Conservation (phyloP, 2,888 invertebrate genomes). For the Luperina testacea region DNA sequence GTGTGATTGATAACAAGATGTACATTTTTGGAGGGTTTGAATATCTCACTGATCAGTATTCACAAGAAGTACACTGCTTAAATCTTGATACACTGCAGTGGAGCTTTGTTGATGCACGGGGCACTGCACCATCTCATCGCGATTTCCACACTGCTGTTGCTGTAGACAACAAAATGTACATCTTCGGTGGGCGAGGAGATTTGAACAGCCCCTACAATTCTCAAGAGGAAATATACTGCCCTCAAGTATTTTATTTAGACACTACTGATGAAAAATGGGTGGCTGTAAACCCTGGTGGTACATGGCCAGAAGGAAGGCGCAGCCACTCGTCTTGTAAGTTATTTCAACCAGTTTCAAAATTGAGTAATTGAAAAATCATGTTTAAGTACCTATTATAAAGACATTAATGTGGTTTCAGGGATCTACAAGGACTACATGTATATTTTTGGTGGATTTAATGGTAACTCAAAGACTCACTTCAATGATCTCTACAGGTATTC, state of each 20-base stretch:
- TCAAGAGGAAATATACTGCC: conserved; percentile 94
- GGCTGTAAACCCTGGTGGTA: conserved; percentile 90
- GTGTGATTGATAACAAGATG: conserved; percentile 94
- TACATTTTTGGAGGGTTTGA: conserved; percentile 98
- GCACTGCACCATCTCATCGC: conserved; percentile 92
- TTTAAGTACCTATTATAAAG: neutral
- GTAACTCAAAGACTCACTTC: conserved; percentile 93
- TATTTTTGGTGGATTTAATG: conserved; percentile 97
- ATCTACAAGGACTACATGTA: conserved; percentile 94
- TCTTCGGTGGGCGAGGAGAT: conserved; percentile 97
- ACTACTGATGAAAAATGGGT: conserved; percentile 93
- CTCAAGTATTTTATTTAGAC: conserved; percentile 94
- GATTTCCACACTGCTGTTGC: conserved; percentile 97
- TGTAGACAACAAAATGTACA: conserved; percentile 94
- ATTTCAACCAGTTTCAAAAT: neutral
- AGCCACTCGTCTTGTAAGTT: conserved; percentile 98
- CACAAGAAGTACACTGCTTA: conserved; percentile 94
- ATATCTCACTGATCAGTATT: conserved; percentile 94
- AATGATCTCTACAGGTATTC: conserved; percentile 95
- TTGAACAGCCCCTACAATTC: conserved; percentile 87
- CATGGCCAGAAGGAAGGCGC: conserved; percentile 94
- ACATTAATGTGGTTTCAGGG: conserved; percentile 90
- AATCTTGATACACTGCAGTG: conserved; percentile 94
- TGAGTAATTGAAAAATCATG: neutral
- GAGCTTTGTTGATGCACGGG: conserved; percentile 91